Evolutionary conservation across 2,888 invertebrate species (phyloP), one percentile per base, ranked within the genome.

Genomic region (Boloria euphrosyne): DNA sequence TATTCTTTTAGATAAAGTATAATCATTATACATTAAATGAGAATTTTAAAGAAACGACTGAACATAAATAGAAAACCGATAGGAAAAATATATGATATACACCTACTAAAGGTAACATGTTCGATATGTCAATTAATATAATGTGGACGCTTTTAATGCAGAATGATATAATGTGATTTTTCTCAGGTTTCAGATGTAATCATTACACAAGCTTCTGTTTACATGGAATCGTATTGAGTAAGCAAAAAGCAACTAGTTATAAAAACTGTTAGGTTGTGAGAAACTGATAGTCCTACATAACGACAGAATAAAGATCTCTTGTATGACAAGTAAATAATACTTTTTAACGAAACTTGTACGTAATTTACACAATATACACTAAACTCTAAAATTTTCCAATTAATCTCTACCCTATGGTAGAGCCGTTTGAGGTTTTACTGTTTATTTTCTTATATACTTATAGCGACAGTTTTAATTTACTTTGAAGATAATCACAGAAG

Each of bases 201-300:
- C 6, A 14, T 59, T 59, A 31, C 38, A 59, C 10, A 59, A 59
- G 47, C 13, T 16, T 49, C 10, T 31, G 27, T 59, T 59, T 59
- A 31, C 17, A 31, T 31, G 47, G 22, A 1, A 58, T 13, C 4
- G 13, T 59, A 13, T 31, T 47, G 31, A 49, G 49, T 38, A 38
- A 59, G 17, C 16, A 49, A 59, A 49, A 14, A 5, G 31, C 16
- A 49, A 17, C 44, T 7, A 18, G 27, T 27, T 13, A 16, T 59
- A 59, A 59, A 59, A 59, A 59, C 49, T 49, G 59, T 49, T 49
- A 49, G 17, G 49, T 27, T 59, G 59, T 59, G 59, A 59, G 59
- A 47, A 49, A 47, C 16, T 17, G 27, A 38, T 59, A 59, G 47
- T 49, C 47, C 59, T 49, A 59, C 58, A 47, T 59, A 59, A 6